Evolutionary conservation across 2,888 invertebrate genomes (phyloP).

Genomic region (Sinhomidia bicolor): DNA sequence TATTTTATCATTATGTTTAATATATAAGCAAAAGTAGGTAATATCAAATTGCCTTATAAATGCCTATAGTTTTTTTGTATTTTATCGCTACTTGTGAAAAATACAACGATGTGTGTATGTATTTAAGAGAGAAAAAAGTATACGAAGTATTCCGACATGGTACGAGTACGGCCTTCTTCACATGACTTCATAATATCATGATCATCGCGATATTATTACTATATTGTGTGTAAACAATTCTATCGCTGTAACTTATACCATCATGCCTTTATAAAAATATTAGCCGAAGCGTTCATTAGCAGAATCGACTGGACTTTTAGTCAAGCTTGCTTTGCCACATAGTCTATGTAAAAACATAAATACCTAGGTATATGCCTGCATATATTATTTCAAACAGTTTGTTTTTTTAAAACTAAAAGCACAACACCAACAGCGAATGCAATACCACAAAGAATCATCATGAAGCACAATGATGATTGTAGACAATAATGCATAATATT

Average conservation of each 20-base stretch:
- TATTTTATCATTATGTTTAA: too few relatives aligned
- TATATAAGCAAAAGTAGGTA: too few relatives aligned
- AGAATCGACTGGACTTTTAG: too few relatives aligned
- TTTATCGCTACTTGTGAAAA: background rate
- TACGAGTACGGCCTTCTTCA: conserved; percentile 50
- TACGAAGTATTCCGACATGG: conserved; percentile 44
- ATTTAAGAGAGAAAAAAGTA: background rate
- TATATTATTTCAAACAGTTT: background rate
- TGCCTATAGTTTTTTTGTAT: too few relatives aligned
- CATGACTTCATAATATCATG: conserved; percentile 21
- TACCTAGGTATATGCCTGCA: too few relatives aligned
- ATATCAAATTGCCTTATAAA: background rate
- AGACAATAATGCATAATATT: background rate
- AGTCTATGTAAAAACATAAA: too few relatives aligned
- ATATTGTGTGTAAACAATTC: background rate
- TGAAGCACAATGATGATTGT: background rate
- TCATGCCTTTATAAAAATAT: background rate
- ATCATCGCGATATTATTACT: background rate
- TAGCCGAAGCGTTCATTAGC: background rate
- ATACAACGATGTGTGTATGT: background rate
- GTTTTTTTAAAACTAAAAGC: too few relatives aligned
- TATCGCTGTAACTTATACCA: background rate
- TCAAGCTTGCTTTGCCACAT: background rate
- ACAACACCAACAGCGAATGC: too few relatives aligned
- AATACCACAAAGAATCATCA: background rate